A percentile compares a stretch with the other conserved stretches of the same genome.
phyloP scores from a whole-genome alignment of 2,797 vertebrate genomes.

The Dromococcyx pavoninus region DNA sequence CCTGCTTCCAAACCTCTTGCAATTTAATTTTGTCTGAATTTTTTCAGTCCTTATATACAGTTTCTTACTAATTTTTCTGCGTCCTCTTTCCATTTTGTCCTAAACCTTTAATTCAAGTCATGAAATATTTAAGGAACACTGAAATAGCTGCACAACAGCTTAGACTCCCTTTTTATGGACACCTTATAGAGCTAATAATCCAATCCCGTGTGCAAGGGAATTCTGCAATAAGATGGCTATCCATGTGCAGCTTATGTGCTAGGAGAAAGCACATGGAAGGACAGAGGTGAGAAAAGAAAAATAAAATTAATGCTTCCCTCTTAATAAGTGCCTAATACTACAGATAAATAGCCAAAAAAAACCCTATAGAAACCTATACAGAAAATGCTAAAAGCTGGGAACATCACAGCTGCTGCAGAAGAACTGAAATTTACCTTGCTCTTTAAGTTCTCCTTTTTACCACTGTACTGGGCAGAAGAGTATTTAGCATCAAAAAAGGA shows the following conservation, averaged over 20 bases:
- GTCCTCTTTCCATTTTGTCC: not conserved
- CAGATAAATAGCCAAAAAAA: not conserved
- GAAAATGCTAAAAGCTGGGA: not conserved
- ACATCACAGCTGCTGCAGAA: not conserved
- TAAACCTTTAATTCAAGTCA: not conserved
- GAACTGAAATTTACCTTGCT: not conserved
- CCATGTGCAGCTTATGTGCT: not conserved
- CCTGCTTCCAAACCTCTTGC: not conserved
- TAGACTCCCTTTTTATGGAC: not conserved
- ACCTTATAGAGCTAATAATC: not conserved
- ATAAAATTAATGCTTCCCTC: not conserved
- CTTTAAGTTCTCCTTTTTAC: not conserved
- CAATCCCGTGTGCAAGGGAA: not conserved
- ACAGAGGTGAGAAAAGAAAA: not conserved
- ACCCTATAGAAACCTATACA: not conserved
- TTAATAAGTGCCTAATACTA: not conserved
- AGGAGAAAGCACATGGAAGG: not conserved
- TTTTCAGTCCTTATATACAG: not conserved
- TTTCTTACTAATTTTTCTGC: not conserved
- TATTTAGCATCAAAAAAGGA: not conserved
- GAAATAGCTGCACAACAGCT: not conserved
- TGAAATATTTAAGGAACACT: not conserved
- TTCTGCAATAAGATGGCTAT: not conserved
- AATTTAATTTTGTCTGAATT: not conserved
- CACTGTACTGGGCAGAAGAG: not conserved